A percentile compares a stretch with the other conserved stretches of the same genome.
phyloP scores from a whole-genome alignment of 2,113 vertebrate species.

The Alouatta palliata region DNA sequence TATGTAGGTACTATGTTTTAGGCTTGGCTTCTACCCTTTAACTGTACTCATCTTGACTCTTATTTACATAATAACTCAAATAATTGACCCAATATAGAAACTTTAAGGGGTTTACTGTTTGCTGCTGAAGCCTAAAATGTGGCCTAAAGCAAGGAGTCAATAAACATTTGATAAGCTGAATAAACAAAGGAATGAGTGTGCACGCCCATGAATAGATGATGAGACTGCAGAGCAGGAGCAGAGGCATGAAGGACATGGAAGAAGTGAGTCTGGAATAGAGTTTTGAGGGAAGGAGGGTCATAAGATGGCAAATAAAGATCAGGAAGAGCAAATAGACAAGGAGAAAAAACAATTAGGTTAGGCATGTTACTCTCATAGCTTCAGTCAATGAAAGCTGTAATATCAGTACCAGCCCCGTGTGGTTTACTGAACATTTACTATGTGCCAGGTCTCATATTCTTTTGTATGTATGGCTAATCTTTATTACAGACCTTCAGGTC shows the following conservation, averaged over 20 bases:
- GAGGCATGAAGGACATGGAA: background rate
- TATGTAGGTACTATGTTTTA: background rate
- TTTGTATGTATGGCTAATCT: background rate
- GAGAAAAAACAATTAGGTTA: background rate
- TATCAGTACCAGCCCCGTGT: background rate
- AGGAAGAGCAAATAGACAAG: background rate
- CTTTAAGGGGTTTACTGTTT: background rate
- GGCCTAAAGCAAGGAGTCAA: background rate
- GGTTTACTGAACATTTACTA: background rate
- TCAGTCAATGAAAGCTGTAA: background rate
- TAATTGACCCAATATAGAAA: background rate
- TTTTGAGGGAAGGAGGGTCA: background rate
- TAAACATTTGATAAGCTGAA: constrained; percentile 1
- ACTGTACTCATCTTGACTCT: background rate
- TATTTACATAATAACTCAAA: constrained; percentile 31
- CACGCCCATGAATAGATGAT: background rate
- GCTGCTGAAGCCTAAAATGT: background rate
- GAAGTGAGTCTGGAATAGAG: background rate
- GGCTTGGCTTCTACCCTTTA: background rate
- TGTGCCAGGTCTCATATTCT: background rate
- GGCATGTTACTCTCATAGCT: background rate
- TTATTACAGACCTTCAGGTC: background rate
- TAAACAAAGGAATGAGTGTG: background rate
- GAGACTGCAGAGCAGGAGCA: background rate
- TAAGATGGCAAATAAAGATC: background rate